A percentile compares a stretch with the other conserved stretches of the same genome.
phyloP scores from a whole-genome alignment of 2,113 vertebrate genomes.

The Campylomormyrus numenius region DNA sequence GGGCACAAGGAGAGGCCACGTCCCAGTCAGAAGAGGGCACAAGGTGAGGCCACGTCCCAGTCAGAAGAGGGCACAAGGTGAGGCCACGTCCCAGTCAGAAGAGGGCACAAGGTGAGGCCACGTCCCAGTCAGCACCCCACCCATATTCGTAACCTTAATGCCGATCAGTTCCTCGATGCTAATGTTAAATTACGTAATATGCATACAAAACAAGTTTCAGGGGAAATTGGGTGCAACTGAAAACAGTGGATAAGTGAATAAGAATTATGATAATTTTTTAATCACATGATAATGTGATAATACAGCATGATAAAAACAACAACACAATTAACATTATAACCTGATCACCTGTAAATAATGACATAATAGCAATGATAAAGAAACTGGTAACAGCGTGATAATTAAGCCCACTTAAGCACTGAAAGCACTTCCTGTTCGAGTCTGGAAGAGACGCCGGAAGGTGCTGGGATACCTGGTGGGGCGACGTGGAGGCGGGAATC shows the following conservation, averaged over 20 bases:
- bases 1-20: too few species aligned
- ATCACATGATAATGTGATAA: constrained; percentile 2
- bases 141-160: neutral
- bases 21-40: too few species aligned
- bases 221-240: neutral
- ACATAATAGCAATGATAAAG: neutral
- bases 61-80: too few species aligned
- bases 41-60: too few species aligned
- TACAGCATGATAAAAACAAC: neutral
- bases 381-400: neutral
- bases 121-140: neutral
- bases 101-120: too few species aligned
- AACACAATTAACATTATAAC: constrained; percentile 5
- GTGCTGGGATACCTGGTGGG: constrained; percentile 71
- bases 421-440: neutral
- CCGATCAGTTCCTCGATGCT: neutral
- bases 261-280: neutral
- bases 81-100: too few species aligned
- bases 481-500: constrained; percentile 68
- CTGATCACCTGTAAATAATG: neutral
- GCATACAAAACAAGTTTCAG: neutral
- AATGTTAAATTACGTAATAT: neutral
- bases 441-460: neutral
- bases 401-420: neutral
- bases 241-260: neutral